phyloP scores from a whole-genome alignment of 2,113 vertebrate genomes.

The Patagioenas fasciata region DNA sequence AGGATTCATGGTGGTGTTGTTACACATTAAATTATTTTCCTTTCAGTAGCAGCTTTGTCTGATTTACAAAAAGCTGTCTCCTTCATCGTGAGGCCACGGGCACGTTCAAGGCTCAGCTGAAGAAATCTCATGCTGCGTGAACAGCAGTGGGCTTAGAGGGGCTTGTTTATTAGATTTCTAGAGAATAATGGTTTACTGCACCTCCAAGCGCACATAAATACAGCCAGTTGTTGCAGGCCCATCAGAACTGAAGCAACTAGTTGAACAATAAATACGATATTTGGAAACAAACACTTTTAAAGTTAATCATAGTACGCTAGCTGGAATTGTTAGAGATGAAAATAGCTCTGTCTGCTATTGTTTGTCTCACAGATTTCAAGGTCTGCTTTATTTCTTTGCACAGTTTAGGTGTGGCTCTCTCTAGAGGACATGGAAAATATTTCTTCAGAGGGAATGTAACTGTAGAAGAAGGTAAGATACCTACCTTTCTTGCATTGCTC shows the following conservation, averaged over 20 bases:
- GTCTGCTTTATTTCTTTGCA: conserved; percentile 76
- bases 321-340: conserved; percentile 55
- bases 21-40: neutral
- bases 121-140: conserved; percentile 5
- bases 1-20: neutral
- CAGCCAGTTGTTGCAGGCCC: conserved; percentile 7
- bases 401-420: conserved; percentile 96
- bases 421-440: conserved; percentile 95
- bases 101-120: neutral
- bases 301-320: conserved; percentile 42
- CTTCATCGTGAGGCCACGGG: neutral
- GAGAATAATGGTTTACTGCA: conserved; percentile 26
- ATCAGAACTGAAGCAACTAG: conserved; percentile 53
- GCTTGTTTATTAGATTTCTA: neutral
- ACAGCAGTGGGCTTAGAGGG: neutral
- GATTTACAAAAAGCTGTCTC: neutral
- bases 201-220: conserved; percentile 12
- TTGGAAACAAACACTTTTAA: conserved; percentile 51
- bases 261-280: conserved; percentile 58
- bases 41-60: neutral
- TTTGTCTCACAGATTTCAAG: conserved; percentile 64
- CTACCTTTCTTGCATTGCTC: neutral
- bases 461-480: conserved; percentile 91
- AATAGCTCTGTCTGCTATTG: conserved; percentile 43
- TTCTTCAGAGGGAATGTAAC: conserved; percentile 96